phyloP scores from a whole-genome alignment of 2,888 invertebrate genomes.

The Dryococelus australis region DNA sequence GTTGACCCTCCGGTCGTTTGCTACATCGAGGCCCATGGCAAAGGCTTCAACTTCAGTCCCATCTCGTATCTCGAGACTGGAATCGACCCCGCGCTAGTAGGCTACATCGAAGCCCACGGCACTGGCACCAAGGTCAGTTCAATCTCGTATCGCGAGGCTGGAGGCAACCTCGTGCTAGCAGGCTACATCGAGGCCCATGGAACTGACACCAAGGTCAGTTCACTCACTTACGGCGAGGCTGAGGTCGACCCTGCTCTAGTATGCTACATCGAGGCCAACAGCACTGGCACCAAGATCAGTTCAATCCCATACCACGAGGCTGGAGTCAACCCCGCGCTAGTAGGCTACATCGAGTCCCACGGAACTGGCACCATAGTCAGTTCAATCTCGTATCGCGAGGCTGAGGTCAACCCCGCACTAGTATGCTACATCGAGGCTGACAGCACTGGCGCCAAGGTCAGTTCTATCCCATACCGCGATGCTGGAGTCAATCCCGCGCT shows the following conservation, averaged over 20 bases:
- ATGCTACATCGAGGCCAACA: conserved; percentile 73
- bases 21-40: conserved; percentile 74
- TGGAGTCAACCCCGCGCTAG: conserved; percentile 62
- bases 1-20: conserved; percentile 65
- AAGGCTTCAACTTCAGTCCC: conserved; percentile 66
- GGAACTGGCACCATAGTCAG: conserved; percentile 68
- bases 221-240: too few species aligned
- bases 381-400: too few species aligned
- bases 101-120: conserved; percentile 74
- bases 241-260: conserved; percentile 65
- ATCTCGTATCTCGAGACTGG: conserved; percentile 65
- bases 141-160: conserved; percentile 63
- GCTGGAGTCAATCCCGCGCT: conserved; percentile 63
- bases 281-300: conserved; percentile 64
- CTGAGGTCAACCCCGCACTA: too few species aligned
- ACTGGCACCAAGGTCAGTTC: conserved; percentile 62
- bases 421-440: too few species aligned
- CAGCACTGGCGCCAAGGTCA: too few species aligned
- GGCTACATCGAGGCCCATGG: conserved; percentile 75
- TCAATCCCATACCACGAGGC: conserved; percentile 62
- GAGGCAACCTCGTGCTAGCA: conserved; percentile 64
- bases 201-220: conserved; percentile 66
- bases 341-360: conserved; percentile 73
- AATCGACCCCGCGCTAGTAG: conserved; percentile 64
- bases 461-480: conserved; percentile 68